Evolutionary conservation across 2,797 vertebrate species (phyloP), one percentile per base, ranked within the genome.

Genomic region (Glyptemys insculpta): DNA sequence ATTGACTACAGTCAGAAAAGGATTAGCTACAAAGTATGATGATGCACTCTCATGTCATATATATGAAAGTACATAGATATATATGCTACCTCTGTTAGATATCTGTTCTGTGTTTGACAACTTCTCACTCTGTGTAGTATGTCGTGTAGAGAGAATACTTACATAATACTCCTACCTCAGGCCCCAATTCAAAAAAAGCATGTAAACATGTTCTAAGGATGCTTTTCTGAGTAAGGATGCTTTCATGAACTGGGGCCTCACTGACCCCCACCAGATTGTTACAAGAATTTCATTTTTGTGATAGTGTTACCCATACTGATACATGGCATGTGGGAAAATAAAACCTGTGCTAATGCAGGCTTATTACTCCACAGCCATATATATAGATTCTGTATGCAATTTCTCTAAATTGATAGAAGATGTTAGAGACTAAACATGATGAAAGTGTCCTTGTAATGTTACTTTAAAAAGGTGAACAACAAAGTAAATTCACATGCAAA

Each of bases 391-490:
- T 25, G 2, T 81, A 53, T 76, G 81, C 50, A 88, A 12, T 90
- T 95, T 93, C 85, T 92, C 87, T 92, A 94, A 91, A 93, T 92
- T 94, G 83, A 85, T 96, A 92, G 91, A 81, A 87, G 92, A 95
- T 57, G 21, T 84, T 34, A 78, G 54, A 87, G 78, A 57, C 83
- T 89, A 86, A 91, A 95, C 76, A 52, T 14, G 47, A 89, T 91
- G 86, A 80, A 95, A 93, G 34, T 68, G 62, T 93, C 76, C 76
- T 89, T 94, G 94, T 84, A 86, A 87, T 54, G 57, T 84, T 96
- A 29, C 86, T 95, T 95, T 88, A 93, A 92, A 97, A 91, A 90
- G 91, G 91, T 72, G 88, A 94, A 93, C 94, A 94, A 95, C 88
- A 96, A 97, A 94, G 89, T 49, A 78, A 78, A 78, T 47, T 85